Conservation (phyloP, 2,113 vertebrate species). For the Tachycineta bicolor region DNA sequence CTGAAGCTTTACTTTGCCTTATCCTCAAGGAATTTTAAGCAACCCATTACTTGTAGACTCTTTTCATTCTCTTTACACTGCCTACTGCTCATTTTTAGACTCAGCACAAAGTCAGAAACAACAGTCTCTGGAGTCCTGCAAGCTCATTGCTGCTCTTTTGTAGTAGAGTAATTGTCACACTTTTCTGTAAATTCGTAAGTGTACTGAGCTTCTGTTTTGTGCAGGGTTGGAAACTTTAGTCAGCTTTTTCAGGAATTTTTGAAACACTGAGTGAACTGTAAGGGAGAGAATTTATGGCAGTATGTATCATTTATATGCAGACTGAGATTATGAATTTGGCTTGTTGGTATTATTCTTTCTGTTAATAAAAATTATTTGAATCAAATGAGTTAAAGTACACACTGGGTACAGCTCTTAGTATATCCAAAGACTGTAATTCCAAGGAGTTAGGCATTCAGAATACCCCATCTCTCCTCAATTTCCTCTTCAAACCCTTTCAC, state of each 20-base stretch:
- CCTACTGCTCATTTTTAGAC: background rate
- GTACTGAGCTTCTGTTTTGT: background rate
- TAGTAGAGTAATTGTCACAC: background rate
- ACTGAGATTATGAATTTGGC: background rate
- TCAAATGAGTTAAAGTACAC: background rate
- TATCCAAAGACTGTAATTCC: background rate
- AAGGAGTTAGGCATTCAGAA: background rate
- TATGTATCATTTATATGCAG: background rate
- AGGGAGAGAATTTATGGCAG: background rate
- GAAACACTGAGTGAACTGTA: background rate
- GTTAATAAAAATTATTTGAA: background rate
- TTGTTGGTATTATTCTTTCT: background rate
- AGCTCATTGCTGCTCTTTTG: background rate
- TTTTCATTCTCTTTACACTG: background rate
- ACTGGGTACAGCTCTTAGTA: background rate
- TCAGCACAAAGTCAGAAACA: background rate
- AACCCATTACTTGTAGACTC: background rate
- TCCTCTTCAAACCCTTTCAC: background rate
- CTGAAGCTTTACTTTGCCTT: background rate
- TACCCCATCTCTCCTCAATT: background rate
- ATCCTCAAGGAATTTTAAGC: background rate
- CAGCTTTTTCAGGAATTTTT: background rate
- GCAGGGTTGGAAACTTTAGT: background rate
- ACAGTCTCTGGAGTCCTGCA: background rate
- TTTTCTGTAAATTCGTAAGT: background rate